A percentile compares a stretch with the other conserved stretches of the same genome.
Evolutionary conservation across 2,113 vertebrate species (phyloP).

Genomic region (Balaenoptera acutorostrata): DNA sequence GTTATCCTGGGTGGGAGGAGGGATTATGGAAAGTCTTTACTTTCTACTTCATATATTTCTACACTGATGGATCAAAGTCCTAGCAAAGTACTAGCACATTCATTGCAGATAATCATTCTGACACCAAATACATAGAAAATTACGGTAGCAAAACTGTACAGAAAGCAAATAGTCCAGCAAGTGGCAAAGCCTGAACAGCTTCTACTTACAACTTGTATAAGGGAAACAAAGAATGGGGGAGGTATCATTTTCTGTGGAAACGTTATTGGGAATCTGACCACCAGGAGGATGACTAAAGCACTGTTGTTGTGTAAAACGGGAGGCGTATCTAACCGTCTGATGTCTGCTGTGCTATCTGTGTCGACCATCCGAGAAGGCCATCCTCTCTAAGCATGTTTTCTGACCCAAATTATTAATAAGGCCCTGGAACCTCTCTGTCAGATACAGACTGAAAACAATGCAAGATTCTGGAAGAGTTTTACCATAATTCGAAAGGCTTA

Average conservation of each 20-base stretch:
- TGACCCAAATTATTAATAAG: not conserved
- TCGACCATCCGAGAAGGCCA: not conserved
- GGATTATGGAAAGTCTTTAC: not conserved
- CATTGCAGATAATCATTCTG: not conserved
- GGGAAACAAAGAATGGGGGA: not conserved
- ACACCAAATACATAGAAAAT: not conserved
- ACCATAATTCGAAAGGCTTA: not conserved
- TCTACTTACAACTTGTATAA: not conserved
- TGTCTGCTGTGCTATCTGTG: not conserved
- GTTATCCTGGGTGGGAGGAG: too few relatives aligned
- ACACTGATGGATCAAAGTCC: not conserved
- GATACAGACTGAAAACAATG: not conserved
- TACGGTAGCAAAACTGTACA: not conserved
- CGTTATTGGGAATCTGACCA: not conserved
- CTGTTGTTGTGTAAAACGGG: accelerated
- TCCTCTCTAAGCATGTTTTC: not conserved
- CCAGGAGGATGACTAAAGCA: accelerated
- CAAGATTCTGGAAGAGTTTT: not conserved
- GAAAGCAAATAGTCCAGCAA: not conserved
- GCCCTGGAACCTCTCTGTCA: not conserved
- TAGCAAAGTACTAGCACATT: not conserved
- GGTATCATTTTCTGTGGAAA: not conserved
- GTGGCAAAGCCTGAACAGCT: not conserved
- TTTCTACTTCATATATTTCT: not conserved
- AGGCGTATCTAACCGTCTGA: not conserved